Conservation (phyloP, 2,797 vertebrate genomes). For the Microchirus variegatus region DNA sequence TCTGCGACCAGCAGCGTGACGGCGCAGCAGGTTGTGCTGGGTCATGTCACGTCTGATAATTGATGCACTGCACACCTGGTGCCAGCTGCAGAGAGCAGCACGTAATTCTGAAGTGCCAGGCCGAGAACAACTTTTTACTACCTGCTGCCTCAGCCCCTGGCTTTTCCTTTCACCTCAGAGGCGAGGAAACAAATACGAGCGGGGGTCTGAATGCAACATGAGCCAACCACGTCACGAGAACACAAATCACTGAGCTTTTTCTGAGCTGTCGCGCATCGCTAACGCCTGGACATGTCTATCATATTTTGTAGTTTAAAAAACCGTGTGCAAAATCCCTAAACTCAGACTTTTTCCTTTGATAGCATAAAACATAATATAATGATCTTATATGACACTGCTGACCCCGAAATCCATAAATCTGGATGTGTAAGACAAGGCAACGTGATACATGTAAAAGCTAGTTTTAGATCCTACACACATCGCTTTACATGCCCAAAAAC, state of each 20-base stretch:
- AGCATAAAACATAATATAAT: not conserved
- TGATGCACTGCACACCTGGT: conserved; percentile 64
- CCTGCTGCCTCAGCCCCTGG: conserved; percentile 10
- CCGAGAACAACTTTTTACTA: conserved; percentile 11
- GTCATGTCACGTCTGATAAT: conserved; percentile 49
- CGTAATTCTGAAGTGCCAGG: conserved; percentile 25
- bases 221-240: conserved; percentile 23
- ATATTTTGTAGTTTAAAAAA: not conserved
- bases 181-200: conserved; percentile 38
- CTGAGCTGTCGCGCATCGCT: conserved; percentile 18
- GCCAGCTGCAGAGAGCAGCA: conserved; percentile 15
- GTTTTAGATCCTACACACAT: conserved; percentile 38
- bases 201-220: conserved; percentile 34
- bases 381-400: conserved; percentile 2
- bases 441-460: conserved; percentile 17
- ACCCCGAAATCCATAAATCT: conserved; percentile 42
- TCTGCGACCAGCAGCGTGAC: not conserved
- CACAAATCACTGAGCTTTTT: conserved; percentile 47
- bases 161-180: conserved; percentile 15
- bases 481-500: conserved; percentile 14
- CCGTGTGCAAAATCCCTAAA: not conserved
- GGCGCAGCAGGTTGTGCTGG: conserved; percentile 1
- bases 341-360: not conserved
- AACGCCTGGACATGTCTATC: not conserved
- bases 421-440: conserved; percentile 20